These are phyloP conservation scores for Pantherophis vulpinus DNA, from an alignment of 2,797 vertebrate genomes.

Conservation along the genomic window DNA sequence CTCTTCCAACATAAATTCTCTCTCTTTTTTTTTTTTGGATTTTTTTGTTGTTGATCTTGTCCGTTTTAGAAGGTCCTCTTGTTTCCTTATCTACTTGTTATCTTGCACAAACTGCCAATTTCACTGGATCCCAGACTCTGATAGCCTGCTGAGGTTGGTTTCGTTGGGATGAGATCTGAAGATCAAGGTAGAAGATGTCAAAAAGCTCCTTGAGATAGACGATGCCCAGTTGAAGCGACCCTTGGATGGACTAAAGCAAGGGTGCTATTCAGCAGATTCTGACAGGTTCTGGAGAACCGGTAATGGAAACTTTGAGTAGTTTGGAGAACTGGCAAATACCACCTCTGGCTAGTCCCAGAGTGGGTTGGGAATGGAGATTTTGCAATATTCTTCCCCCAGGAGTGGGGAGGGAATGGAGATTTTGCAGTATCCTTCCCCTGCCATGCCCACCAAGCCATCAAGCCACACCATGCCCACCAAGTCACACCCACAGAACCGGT, in stretches of 20 bases:
- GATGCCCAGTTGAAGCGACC: background rate
- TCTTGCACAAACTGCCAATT: background rate
- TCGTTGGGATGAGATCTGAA: background rate
- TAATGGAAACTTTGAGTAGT: too few species aligned
- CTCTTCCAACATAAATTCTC: background rate
- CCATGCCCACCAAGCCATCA: too few species aligned
- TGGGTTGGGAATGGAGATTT: too few species aligned
- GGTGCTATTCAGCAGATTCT: too few species aligned
- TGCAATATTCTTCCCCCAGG: too few species aligned
- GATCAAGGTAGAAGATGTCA: background rate
- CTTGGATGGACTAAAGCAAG: background rate
- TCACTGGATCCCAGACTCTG: background rate
- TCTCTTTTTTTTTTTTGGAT: background rate
- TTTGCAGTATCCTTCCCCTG: too few species aligned
- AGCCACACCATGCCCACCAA: too few species aligned
- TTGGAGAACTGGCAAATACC: too few species aligned
- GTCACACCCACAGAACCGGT: too few species aligned
- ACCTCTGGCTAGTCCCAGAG: too few species aligned
- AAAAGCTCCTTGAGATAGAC: background rate
- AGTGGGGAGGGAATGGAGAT: too few species aligned
- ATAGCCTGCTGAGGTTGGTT: background rate
- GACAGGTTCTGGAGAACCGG: too few species aligned
- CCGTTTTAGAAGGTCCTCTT: background rate
- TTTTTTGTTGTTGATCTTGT: background rate
- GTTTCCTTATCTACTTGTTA: background rate